phyloP scores from a whole-genome alignment of 2,797 vertebrate genomes.

The Limnodromus scolopaceus region DNA sequence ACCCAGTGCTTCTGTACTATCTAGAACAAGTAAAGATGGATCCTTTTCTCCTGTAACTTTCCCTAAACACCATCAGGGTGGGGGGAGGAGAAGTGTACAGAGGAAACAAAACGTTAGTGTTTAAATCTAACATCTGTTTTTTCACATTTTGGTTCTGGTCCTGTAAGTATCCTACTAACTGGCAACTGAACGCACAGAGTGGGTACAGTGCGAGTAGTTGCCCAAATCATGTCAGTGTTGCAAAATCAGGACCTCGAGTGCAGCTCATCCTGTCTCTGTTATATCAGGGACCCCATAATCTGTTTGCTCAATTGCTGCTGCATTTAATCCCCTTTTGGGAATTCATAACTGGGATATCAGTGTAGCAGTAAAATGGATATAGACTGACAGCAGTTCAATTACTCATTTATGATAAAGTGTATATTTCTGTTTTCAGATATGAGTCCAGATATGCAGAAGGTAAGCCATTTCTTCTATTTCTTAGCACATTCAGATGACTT shows the following conservation, averaged over 20 bases:
- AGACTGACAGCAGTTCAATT: not conserved
- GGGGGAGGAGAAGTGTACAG: not conserved
- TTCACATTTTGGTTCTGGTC: not conserved
- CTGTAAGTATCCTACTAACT: not conserved
- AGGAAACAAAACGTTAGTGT: not conserved
- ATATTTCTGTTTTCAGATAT: constrained; percentile 76
- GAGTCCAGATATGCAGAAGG: constrained; percentile 83
- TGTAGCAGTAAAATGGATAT: not conserved
- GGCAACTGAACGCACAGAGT: not conserved
- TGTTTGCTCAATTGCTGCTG: not conserved
- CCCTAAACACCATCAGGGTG: not conserved
- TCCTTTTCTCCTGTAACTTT: not conserved
- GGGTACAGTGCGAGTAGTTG: not conserved
- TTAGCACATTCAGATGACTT: not conserved
- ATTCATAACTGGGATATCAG: not conserved
- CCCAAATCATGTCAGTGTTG: not conserved
- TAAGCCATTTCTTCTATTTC: constrained; percentile 44
- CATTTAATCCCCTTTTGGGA: not conserved
- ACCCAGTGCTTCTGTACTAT: not conserved
- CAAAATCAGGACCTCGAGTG: not conserved
- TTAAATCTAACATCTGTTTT: not conserved
- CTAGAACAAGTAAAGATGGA: not conserved
- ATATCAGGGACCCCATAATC: not conserved
- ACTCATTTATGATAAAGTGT: not conserved
- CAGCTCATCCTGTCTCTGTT: not conserved